Evolutionary conservation across 2,888 invertebrate species (phyloP).

Genomic region (Calliopum simillimum): DNA sequence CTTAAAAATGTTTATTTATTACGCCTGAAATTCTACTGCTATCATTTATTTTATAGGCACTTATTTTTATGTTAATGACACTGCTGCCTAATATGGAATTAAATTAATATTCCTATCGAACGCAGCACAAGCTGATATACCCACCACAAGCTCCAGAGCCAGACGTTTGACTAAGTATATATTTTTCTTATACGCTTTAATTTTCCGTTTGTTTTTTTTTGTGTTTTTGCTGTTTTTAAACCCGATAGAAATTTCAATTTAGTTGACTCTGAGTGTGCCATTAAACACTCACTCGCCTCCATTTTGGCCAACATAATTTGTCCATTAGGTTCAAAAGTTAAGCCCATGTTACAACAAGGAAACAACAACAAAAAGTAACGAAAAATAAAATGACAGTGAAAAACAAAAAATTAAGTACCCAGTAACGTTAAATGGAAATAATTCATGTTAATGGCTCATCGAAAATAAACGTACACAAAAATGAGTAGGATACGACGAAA

Average conservation of each 20-base stretch:
- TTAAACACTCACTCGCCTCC: slow-evolving; percentile 2
- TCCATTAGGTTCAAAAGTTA: slow-evolving; percentile 8
- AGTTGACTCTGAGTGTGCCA: not conserved
- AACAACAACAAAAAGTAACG: not conserved
- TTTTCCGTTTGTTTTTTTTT: not conserved
- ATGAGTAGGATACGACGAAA: not conserved
- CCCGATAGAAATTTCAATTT: not conserved
- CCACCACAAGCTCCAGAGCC: too few relatives aligned
- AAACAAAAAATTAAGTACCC: not conserved
- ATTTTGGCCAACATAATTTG: not conserved
- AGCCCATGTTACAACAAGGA: not conserved
- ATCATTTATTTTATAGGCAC: too few relatives aligned
- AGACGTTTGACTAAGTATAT: too few relatives aligned
- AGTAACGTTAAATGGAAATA: too few relatives aligned
- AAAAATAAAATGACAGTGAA: not conserved
- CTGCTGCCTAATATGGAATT: too few relatives aligned
- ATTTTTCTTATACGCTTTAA: not conserved
- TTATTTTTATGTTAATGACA: too few relatives aligned
- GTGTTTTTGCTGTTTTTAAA: not conserved
- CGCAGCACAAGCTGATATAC: too few relatives aligned
- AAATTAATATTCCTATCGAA: too few relatives aligned
- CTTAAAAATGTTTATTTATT: too few relatives aligned
- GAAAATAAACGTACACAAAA: not conserved
- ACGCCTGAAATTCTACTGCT: too few relatives aligned
- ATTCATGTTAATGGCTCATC: too few relatives aligned